Evolutionary conservation across 1,140 invertebrate species (phyloP).

Genomic region (Drosophila subpulchrella): DNA sequence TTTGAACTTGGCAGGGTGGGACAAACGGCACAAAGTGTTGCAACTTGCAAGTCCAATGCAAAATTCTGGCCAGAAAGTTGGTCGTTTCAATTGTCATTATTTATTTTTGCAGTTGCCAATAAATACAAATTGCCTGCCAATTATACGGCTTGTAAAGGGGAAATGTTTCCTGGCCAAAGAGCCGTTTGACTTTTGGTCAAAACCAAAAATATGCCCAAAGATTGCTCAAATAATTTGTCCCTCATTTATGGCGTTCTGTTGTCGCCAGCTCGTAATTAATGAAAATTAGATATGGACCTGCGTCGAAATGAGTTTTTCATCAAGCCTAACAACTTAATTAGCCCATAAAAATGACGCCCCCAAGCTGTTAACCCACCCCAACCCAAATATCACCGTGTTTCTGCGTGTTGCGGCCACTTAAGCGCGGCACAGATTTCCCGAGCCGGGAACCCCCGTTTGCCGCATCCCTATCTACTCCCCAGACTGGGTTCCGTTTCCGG

Average conservation of each 20-base stretch:
- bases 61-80: conserved; percentile 43
- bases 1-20: conserved; percentile 54
- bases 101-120: conserved; percentile 54
- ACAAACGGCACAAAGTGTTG: conserved; percentile 21
- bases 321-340: conserved; percentile 83
- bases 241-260: conserved; percentile 24
- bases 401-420: conserved; percentile 76
- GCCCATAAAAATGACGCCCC: conserved; percentile 80
- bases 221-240: conserved; percentile 32
- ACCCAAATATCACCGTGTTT: conserved; percentile 17
- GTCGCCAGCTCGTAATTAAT: conserved; percentile 65
- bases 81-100: conserved; percentile 20
- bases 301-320: conserved; percentile 79
- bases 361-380: conserved; percentile 62
- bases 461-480: background rate
- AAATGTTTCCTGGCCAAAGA: conserved; percentile 3
- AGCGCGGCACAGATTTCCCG: conserved; percentile 77
- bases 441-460: background rate
- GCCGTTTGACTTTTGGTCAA: conserved; percentile 7
- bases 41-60: conserved; percentile 26
- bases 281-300: conserved; percentile 76
- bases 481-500: conserved; percentile 35
- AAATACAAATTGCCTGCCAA: conserved; percentile 74
- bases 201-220: background rate
- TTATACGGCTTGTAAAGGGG: conserved; percentile 43